Base-by-base conservation (phyloP, 2,888 invertebrate genomes). In the Phorcus lineatus region DNA sequence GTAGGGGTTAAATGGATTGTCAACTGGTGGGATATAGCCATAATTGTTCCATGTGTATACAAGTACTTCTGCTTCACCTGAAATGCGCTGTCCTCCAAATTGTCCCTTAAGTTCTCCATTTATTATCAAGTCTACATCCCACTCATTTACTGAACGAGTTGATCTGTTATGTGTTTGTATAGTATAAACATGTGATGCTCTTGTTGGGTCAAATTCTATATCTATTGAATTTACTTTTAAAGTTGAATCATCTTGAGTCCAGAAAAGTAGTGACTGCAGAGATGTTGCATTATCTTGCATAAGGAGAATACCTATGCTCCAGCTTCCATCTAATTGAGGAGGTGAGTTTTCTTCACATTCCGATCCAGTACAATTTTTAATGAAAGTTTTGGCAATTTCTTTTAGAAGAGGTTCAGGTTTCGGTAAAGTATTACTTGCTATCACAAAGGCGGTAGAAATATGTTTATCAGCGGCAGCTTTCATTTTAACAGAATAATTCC, bases 1-100 rank as follows among this genome's bases (percentile, higher is more conserved):
- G 74, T 86, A 88, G 17, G 86, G 84, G 40, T 84, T 54, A 76
- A 85, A 86, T 3, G 85, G 52, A 36, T 87, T 83, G n/a, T 67
- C 78, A n/a, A 88, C 80, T 16, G 81, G 82, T 9, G 87, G 87
- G 47, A 81, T 78, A 55, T 83, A 85, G 4, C 81, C 76, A 62
- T 85, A 79, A 55, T 84, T 86, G 74, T 87, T 88, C 85, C 80
- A 83, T 9, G 81, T 81, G 55, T 78, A 80, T 9, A 82, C 22
- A 28, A 79, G 40, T 16, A 82, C 22, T 16, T 57, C 47, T 4
- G 75, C 36, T 1, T 36, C 13, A 2, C 67, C 77, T 17, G 31
- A 52, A 74, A 84, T 66, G 13, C 40, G 54, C 17, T 85, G 31
- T 9, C 83, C 83, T 75, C 22, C 80, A 22, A 83, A 55, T n/a